Conservation (phyloP, 1,140 invertebrate genomes). For the Orussus abietinus region DNA sequence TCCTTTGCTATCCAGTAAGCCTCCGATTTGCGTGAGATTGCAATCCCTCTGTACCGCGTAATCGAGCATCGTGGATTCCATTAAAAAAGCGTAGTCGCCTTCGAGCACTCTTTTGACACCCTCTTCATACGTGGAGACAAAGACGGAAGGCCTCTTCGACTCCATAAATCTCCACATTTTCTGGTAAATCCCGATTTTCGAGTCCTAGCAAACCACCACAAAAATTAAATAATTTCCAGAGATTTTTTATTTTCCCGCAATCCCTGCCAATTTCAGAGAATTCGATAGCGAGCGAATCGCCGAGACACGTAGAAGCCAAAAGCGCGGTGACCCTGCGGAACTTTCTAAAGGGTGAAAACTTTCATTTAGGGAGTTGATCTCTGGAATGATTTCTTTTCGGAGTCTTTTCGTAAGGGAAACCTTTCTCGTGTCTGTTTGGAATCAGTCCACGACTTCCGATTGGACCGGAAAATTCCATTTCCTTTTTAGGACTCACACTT, state of each 20-base stretch:
- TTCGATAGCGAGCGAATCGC: background rate
- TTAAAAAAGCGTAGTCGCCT: constrained; percentile 95
- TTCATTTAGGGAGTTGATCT: too few relatives aligned
- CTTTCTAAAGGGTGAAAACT: too few relatives aligned
- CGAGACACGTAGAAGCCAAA: background rate
- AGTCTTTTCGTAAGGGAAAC: too few relatives aligned
- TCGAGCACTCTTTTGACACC: constrained; percentile 80
- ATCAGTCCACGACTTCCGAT: too few relatives aligned
- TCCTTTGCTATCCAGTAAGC: constrained; percentile 88
- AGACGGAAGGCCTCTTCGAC: constrained; percentile 72
- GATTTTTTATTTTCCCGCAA: too few relatives aligned
- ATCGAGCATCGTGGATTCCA: constrained; percentile 98
- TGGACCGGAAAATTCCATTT: too few relatives aligned
- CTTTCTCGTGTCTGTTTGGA: too few relatives aligned
- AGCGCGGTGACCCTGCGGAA: background rate
- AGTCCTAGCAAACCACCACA: constrained; percentile 78
- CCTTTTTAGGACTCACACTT: too few relatives aligned
- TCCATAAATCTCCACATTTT: constrained; percentile 99
- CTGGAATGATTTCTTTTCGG: too few relatives aligned
- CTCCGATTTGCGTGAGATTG: constrained; percentile 96
- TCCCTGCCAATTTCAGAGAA: too few relatives aligned
- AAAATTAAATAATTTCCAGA: too few relatives aligned
- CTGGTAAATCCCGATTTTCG: constrained; percentile 91
- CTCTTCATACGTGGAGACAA: constrained; percentile 85
- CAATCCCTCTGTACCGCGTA: constrained; percentile 94